These are phyloP conservation scores for Tetraneura akinire DNA, from an alignment of 1,140 invertebrate species.

Conservation along the genomic window DNA sequence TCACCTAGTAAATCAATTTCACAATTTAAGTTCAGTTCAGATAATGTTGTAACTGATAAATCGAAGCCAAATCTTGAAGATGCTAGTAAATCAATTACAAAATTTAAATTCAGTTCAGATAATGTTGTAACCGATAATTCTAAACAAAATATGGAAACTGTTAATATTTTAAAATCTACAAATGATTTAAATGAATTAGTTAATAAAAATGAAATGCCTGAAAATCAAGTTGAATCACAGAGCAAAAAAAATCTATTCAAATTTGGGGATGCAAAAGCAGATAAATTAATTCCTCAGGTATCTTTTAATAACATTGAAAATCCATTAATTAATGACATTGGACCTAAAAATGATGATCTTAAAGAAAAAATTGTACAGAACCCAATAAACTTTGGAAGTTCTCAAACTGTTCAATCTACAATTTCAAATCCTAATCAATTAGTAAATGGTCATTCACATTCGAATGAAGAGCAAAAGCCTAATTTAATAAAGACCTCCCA, in stretches of 20 bases:
- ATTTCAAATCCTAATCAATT: slow-evolving; percentile 3
- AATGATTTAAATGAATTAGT: not conserved
- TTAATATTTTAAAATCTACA: not conserved
- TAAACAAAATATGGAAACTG: not conserved
- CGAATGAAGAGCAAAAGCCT: slow-evolving; percentile 15
- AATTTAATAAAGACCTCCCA: slow-evolving; percentile 17
- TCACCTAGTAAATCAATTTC: not conserved
- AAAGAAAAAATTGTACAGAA: not conserved
- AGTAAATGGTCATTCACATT: slow-evolving; percentile 38
- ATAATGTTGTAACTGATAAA: slow-evolving; percentile 1
- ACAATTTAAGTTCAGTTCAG: slow-evolving; percentile 42
- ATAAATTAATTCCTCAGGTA: not conserved
- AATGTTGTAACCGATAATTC: not conserved
- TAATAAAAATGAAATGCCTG: slow-evolving; percentile 13
- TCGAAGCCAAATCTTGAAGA: not conserved
- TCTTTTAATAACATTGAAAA: not conserved
- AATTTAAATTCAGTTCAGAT: slow-evolving; percentile 45
- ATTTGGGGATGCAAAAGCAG: not conserved
- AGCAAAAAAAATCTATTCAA: not conserved
- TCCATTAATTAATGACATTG: not conserved
- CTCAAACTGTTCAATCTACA: not conserved
- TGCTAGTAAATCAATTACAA: too few relatives aligned
- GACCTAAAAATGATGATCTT: slow-evolving; percentile 3
- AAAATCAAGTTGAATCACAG: not conserved
- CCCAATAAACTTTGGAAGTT: not conserved